Base-by-base conservation (phyloP, 2,888 invertebrate species). In the Eupelmus urozonus region DNA sequence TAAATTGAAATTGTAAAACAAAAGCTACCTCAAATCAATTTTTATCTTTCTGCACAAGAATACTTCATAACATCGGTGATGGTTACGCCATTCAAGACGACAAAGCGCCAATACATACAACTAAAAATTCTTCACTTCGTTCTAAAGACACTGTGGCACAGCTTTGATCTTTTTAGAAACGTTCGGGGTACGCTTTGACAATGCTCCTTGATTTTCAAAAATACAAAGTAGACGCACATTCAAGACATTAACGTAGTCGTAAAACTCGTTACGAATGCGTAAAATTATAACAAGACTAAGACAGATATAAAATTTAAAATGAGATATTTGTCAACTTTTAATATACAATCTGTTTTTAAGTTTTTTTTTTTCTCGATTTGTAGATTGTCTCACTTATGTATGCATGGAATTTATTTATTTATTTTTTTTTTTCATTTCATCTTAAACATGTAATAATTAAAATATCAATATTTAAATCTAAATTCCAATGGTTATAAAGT, bases 111-210 rank as follows among this genome's bases (percentile, higher is more conserved):
- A 76, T 67, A 71, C 69, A 42, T 72, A 72, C 66, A 76, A 79
- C 75, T 53, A 63, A 79, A 67, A 45, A 25, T 71, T 79, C 57
- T 67, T 79, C 57, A 62, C 27, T 72, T 76, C 42, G 27, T 69
- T 72, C 59, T 72, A 79, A 79, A 79, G 79, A 79, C 76, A 79
- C 79, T 76, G 79, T 79, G 79, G 76, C 57, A 76, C 49, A 79
- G 57, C 76, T 76, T 79, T 73, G 67, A 79, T 79, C 75, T 79
- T 79, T 75, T 73, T 73, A 69, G 72, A 76, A 76, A 76, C 29
- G 69, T 71, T 79, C 76, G 76, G 73, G 76, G 63, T 79, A 79
- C 79, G 79, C 65, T 67, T 71, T 76, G 53, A 76, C 76, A 79
- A 79, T 71, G 73, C 71, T 79, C 71, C 71, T 62, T 72, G 65